Percentiles rank a stretch among this genome's conserved stretches.
phyloP scores from a whole-genome alignment of 1,140 invertebrate species.

The Sycobia sp. region DNA sequence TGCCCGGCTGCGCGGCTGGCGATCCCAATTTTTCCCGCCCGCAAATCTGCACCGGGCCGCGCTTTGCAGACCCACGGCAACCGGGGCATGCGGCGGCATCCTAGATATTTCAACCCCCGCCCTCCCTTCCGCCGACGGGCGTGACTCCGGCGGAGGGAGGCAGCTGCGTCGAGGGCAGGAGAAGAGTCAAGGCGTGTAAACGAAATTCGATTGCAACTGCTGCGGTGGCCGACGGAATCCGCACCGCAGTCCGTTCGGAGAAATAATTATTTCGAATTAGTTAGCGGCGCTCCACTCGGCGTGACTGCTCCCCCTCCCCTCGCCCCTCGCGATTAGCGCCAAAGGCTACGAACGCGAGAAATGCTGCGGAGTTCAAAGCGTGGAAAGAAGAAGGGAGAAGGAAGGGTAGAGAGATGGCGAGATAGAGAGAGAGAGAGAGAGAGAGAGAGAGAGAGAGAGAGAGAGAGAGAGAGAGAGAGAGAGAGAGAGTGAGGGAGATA shows the following conservation, averaged over 20 bases:
- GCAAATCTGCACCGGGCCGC: too few relatives aligned
- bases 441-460: neutral
- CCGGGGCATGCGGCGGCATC: constrained; percentile 1
- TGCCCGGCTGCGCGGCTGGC: too few relatives aligned
- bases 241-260: neutral
- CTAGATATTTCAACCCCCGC: neutral
- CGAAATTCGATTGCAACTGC: too few relatives aligned
- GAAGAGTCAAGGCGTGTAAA: neutral
- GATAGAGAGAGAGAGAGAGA: too few relatives aligned
- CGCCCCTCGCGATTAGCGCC: neutral
- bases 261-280: constrained; percentile 31
- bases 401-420: too few relatives aligned
- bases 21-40: too few relatives aligned
- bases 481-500: neutral
- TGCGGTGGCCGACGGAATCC: too few relatives aligned
- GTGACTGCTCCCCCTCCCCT: neutral
- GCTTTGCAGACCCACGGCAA: too few relatives aligned
- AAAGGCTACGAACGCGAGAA: constrained; percentile 10
- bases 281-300: constrained; percentile 8
- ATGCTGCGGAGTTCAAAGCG: constrained; percentile 8
- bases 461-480: neutral
- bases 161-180: neutral
- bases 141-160: neutral
- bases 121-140: neutral
- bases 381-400: too few relatives aligned